Evolutionary conservation across 2,797 vertebrate genomes (phyloP).

Genomic region (Rhynchotus rufescens): DNA sequence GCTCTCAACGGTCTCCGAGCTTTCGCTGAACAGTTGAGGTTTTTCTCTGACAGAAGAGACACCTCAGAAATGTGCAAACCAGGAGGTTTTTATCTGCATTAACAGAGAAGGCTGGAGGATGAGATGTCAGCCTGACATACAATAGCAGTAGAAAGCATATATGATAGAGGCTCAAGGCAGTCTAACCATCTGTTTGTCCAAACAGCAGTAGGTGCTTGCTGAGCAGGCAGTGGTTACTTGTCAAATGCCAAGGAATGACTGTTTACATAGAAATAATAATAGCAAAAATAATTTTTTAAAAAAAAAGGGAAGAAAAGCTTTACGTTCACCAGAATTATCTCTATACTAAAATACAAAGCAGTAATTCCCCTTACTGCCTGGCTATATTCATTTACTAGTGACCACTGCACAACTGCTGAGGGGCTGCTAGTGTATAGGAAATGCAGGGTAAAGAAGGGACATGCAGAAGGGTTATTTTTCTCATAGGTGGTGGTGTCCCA

Average conservation of each 20-base stretch:
- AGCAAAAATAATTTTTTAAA: not conserved
- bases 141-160: not conserved
- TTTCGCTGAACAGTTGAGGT: not conserved
- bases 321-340: not conserved
- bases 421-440: not conserved
- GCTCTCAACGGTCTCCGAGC: not conserved
- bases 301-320: not conserved
- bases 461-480: slow-evolving; percentile 13
- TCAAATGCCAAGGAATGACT: not conserved
- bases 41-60: not conserved
- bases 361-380: not conserved
- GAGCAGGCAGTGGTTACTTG: not conserved
- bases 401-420: not conserved
- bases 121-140: not conserved
- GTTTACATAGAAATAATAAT: not conserved
- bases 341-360: not conserved
- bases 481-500: not conserved
- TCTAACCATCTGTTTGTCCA: not conserved
- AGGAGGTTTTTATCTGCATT: not conserved
- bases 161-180: not conserved
- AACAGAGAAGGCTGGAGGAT: not conserved
- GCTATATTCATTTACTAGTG: not conserved
- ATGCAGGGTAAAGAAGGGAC: not conserved
- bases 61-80: not conserved
- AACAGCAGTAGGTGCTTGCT: not conserved